Evolutionary conservation across 2,888 invertebrate species (phyloP).

Genomic region (Chalcis sispes): DNA sequence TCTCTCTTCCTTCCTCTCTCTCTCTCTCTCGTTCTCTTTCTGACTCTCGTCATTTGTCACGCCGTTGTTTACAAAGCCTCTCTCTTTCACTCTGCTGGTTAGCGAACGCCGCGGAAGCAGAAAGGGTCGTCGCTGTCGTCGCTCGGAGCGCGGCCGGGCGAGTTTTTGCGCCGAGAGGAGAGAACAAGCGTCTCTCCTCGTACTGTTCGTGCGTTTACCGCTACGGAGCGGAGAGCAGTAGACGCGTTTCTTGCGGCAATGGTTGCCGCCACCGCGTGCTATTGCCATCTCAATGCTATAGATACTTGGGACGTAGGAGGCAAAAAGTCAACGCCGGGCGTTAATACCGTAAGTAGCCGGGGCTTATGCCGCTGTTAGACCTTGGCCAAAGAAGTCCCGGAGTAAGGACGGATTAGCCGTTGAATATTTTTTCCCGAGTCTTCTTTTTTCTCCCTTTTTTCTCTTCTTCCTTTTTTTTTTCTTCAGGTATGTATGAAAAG

Average conservation of each 20-base stretch:
- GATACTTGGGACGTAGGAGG: not conserved
- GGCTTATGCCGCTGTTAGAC: constrained; percentile 19
- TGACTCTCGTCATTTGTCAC: constrained; percentile 68
- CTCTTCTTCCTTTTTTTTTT: too few relatives aligned
- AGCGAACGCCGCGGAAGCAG: not conserved
- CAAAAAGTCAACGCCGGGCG: constrained; percentile 44
- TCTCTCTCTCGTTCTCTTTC: too few relatives aligned
- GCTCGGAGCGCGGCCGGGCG: too few relatives aligned
- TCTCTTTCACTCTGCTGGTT: not conserved
- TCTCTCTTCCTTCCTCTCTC: too few relatives aligned
- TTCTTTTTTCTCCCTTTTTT: not conserved
- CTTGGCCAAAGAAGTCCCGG: not conserved
- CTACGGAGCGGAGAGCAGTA: too few relatives aligned
- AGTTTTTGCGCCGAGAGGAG: too few relatives aligned
- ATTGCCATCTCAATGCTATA: not conserved
- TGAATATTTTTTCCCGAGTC: not conserved
- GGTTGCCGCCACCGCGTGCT: not conserved
- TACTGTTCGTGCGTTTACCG: too few relatives aligned
- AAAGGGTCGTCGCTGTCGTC: too few relatives aligned
- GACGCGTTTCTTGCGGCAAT: not conserved
- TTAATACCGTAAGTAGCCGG: constrained; percentile 52
- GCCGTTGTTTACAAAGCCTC: constrained; percentile 63
- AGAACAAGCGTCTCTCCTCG: too few relatives aligned
- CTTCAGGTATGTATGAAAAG: too few relatives aligned
- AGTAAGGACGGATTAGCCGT: constrained; percentile 34